These are phyloP conservation scores for Bubo scandiacus DNA, from an alignment of 2,113 vertebrate genomes.

Conservation along the genomic window DNA sequence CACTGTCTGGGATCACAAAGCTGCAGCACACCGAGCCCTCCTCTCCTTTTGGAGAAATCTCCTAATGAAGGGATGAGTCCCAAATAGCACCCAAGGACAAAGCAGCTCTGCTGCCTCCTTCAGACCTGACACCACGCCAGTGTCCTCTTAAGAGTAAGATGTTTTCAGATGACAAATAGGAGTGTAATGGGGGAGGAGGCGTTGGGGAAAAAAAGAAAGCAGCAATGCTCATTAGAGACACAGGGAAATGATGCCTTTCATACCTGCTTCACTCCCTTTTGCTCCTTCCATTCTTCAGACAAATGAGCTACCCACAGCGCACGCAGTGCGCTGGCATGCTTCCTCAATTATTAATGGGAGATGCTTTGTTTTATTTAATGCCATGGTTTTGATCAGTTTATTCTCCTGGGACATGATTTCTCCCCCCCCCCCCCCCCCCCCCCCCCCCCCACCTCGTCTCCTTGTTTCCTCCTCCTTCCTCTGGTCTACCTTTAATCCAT, in stretches of 20 bases:
- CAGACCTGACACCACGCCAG: background rate
- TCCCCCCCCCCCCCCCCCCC: rapidly evolving
- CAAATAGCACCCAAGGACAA: background rate
- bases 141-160: background rate
- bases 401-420: background rate
- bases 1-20: background rate
- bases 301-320: background rate
- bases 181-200: background rate
- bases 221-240: conserved; percentile 29
- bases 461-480: background rate
- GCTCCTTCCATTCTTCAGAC: conserved; percentile 40
- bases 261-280: background rate
- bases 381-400: conserved; percentile 2
- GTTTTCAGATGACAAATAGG: conserved; percentile 7
- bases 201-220: background rate
- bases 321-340: background rate
- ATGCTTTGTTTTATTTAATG: conserved; percentile 63
- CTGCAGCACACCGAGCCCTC: background rate
- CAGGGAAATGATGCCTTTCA: background rate
- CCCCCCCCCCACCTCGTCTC: background rate
- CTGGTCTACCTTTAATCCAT: background rate
- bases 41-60: background rate
- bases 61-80: background rate
- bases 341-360: conserved; percentile 60
- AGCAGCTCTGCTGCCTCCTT: background rate